Base-by-base conservation (phyloP, 2,797 vertebrate species). In the Anableps anableps region DNA sequence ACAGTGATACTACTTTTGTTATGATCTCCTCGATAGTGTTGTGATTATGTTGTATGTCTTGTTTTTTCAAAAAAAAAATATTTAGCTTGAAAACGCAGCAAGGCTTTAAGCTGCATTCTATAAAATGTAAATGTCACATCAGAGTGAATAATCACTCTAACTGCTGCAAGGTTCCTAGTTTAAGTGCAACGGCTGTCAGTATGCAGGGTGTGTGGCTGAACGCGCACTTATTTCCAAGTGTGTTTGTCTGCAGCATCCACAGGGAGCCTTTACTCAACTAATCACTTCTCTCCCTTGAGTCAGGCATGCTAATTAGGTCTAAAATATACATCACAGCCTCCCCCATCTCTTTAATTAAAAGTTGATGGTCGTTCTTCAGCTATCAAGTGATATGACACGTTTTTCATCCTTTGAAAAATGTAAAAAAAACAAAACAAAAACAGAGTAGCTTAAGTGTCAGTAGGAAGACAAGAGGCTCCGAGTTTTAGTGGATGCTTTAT, bases 311-410 rank as follows among this genome's bases (percentile, higher is more conserved):
- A 94, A 94, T 94, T 92, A 91, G 91, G 60, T 87, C 80, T 91
- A 91, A 93, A 93, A 91, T 91, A 93, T 92, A 94, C 89, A 94
- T 92, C 88, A 92, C 85, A 88, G 89, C 89, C 89, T 80, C 84
- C 82, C 80, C 77, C 71, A 17, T 88, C 85, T 86, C 88, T 89
- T 90, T 91, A 92, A 94, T 94, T 93, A 93, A 93, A 94, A 91
- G 85, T 91, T 91, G 88, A 93, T 92, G 87, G 75, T 75, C 64
- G 81, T 81, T 88, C 75, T 83, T 91, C 81, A 83, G 85, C 88
- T 83, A 84, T 89, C 75, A 80, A 88, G 80, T 51, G 34, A 86
- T 70, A 34, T 76, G 80, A 80, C 80, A 78, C 74, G 80, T 66
- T 86, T 81, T 77, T 73, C 74, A 84, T 62, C 78, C 79, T 82